Percentiles rank a stretch among this genome's conserved stretches.
These are phyloP conservation scores for Margaritifera margaritifera DNA, from an alignment of 2,888 invertebrate genomes.

Conservation along the genomic window DNA sequence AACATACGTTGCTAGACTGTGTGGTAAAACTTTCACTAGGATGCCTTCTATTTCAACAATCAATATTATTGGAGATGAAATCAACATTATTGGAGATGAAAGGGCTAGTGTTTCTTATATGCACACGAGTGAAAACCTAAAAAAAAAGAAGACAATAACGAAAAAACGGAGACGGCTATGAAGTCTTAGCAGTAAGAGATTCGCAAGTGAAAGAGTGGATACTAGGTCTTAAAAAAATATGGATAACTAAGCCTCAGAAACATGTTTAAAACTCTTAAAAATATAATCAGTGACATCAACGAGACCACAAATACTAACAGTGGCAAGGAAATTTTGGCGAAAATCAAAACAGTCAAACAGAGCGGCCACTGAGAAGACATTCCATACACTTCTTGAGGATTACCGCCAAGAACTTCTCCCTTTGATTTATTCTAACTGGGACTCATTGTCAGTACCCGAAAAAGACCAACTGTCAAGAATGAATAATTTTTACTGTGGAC, in stretches of 20 bases:
- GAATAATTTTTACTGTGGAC: slow-evolving; percentile 26
- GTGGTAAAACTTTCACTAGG: too few species aligned
- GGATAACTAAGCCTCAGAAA: slow-evolving; percentile 9
- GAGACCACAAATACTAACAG: slow-evolving; percentile 7
- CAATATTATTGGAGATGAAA: slow-evolving; percentile 3
- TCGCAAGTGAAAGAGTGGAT: slow-evolving; percentile 20
- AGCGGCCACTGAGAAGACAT: slow-evolving; percentile 21
- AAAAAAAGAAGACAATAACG: slow-evolving; percentile 14
- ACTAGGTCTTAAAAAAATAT: slow-evolving; percentile 15
- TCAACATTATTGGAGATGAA: slow-evolving; percentile 24
- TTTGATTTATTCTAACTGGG: slow-evolving; percentile 18
- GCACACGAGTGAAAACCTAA: slow-evolving; percentile 13
- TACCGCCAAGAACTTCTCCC: slow-evolving; percentile 25
- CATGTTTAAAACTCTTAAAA: slow-evolving; percentile 11
- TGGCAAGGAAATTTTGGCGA: slow-evolving; percentile 8
- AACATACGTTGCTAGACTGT: too few species aligned
- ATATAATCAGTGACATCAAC: slow-evolving; percentile 16
- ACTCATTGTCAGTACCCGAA: slow-evolving; percentile 11
- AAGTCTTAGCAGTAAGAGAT: slow-evolving; percentile 22
- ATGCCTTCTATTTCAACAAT: too few species aligned
- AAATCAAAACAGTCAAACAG: slow-evolving; percentile 26
- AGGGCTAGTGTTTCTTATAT: slow-evolving; percentile 16
- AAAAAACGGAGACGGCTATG: slow-evolving; percentile 19
- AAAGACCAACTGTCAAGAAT: slow-evolving; percentile 11
- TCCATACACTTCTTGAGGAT: slow-evolving; percentile 10